These are phyloP conservation scores for Brachionichthys hirsutus DNA, from an alignment of 2,113 vertebrate species.

Conservation along the genomic window DNA sequence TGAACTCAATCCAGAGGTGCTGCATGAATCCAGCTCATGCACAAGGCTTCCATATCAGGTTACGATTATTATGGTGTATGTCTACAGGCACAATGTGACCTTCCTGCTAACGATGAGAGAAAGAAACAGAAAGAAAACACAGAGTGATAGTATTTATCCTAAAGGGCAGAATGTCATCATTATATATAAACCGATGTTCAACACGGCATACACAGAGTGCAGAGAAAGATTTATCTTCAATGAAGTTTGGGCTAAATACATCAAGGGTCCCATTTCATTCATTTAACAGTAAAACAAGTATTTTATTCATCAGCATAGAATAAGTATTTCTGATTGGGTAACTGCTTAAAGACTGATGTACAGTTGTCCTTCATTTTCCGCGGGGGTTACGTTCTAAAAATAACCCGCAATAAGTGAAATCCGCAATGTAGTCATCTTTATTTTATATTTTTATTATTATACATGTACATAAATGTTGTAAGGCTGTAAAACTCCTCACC, in stretches of 20 bases:
- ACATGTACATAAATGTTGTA: not conserved
- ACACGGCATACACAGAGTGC: not conserved
- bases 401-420: too few relatives aligned
- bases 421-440: too few relatives aligned
- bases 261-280: too few relatives aligned
- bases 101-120: constrained; percentile 30
- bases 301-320: too few relatives aligned
- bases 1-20: constrained; percentile 14
- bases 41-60: constrained; percentile 24
- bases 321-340: too few relatives aligned
- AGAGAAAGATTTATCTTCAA: not conserved
- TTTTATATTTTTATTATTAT: not conserved
- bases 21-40: constrained; percentile 1
- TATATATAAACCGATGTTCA: constrained; percentile 18
- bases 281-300: too few relatives aligned
- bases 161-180: constrained; percentile 41
- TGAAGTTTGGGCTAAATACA: too few relatives aligned
- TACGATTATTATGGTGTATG: constrained; percentile 42
- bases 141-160: too few relatives aligned
- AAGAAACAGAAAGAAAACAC: constrained; percentile 5
- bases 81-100: constrained; percentile 53
- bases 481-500: too few relatives aligned
- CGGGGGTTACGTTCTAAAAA: too few relatives aligned
- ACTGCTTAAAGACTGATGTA: too few relatives aligned
- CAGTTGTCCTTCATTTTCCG: too few relatives aligned